Evolutionary conservation across 2,797 vertebrate species (phyloP), one percentile per base, ranked within the genome.

Genomic region (Ataeniobius toweri): DNA sequence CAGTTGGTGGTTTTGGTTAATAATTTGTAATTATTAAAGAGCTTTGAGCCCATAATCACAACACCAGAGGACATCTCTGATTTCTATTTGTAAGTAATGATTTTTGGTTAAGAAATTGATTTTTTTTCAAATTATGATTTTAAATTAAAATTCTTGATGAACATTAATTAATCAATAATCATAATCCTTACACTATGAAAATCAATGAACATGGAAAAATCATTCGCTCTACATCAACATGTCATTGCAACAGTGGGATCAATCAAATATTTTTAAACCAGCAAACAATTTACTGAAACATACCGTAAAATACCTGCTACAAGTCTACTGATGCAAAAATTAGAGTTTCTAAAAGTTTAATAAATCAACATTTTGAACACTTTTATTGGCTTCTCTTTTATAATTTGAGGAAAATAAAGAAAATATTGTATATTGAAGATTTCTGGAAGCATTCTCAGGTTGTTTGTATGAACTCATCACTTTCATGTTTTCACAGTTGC

Each of bases 401-500:
- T 65, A 39, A 22, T 39, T 39, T 39, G 12, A 1, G 41, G 63
- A 41, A 67, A 6, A 41, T 67, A 41, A 41, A 67, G 16, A 39
- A 28, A 14, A 36, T 36, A 36, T 0, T 36, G 6, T 31, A 67
- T n/a, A 14, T 16, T 3, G 51, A 72, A 2, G 24, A 39, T 55
- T 58, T 13, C 65, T 56, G 7, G n/a, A 24, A 12, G 39, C 20
- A 36, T 70, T 74, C 44, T 5, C 68, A 3, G 39, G 61, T n/a
- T 39, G 67, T 74, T 67, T 59, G 26, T 18, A 5, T 73, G 50
- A 73, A 48, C 22, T 71, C 26, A 24, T 65, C 12, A 77, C 22
- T 59, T 36, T 46, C 46, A 56, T 46, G 53, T 74, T 12, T 75
- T 77, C 67, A 76, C 55, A 71, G 44, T 12, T 56, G 58, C 55